Conservation (phyloP, 1,140 invertebrate genomes). For the Phthorimaea operculella region DNA sequence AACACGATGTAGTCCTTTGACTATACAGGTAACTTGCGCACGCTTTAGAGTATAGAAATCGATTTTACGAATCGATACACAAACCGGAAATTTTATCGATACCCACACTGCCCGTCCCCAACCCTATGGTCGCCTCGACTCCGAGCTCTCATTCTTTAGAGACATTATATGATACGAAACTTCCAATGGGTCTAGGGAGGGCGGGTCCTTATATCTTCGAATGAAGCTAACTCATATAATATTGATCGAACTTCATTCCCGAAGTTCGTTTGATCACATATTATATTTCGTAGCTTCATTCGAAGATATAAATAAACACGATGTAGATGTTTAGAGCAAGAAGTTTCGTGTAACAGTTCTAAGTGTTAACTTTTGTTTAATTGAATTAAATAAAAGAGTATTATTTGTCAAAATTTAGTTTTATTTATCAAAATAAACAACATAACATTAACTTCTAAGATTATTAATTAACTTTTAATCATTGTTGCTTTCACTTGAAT, state of each 20-base stretch:
- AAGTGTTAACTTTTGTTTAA: background rate
- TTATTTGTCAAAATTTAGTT: background rate
- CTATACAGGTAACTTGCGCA: too few relatives aligned
- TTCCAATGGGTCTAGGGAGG: too few relatives aligned
- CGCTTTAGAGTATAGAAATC: too few relatives aligned
- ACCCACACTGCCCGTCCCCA: too few relatives aligned
- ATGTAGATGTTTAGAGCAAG: slow-evolving; percentile 2
- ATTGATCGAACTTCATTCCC: slow-evolving; percentile 1
- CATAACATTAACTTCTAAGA: background rate
- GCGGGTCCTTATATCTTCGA: too few relatives aligned
- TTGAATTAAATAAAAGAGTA: background rate
- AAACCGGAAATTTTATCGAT: too few relatives aligned
- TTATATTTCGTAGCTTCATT: slow-evolving; percentile 5
- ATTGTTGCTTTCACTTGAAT: background rate
- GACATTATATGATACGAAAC: too few relatives aligned
- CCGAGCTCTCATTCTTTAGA: too few relatives aligned
- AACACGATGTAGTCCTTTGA: too few relatives aligned
- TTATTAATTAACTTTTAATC: background rate
- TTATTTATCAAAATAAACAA: background rate
- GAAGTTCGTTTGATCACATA: slow-evolving; percentile 5
- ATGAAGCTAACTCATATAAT: slow-evolving; percentile 5
- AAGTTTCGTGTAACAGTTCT: background rate
- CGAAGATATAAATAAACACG: background rate
- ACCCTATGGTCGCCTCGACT: too few relatives aligned
- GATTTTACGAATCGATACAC: too few relatives aligned